Evolutionary conservation across 2,797 vertebrate species (phyloP), one percentile per base, ranked within the genome.

Genomic region (Ptychadena robeensis): DNA sequence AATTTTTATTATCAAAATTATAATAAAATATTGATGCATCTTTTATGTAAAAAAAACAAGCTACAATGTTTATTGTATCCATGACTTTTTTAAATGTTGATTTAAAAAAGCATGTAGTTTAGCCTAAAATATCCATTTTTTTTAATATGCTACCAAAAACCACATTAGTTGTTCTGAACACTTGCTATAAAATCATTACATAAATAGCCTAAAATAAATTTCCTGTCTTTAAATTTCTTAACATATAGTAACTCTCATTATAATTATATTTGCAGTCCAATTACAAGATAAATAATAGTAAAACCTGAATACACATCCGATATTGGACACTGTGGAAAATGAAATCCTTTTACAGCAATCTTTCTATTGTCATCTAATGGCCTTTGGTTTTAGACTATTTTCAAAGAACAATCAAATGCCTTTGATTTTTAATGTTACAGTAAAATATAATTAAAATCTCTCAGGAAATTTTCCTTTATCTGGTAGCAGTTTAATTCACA

Each of bases 321-420:
- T 18, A 68, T 27, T 80, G 9, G 25, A 89, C 87, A 90, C 85
- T 76, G 82, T 86, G 82, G 82, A 88, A 89, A 88, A 88, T 88
- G 81, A 85, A 71, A 12, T 79, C 15, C 35, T 80, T 59, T 61
- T 63, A 71, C 27, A 37, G 53, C 28, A 73, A 85, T 82, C 40
- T 73, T 85, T 27, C 61, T 15, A 71, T 80, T 65, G 59, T 75
- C 37, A 44, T 68, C 72, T 73, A 75, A 71, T 78, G 69, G 35
- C 35, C 37, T 35, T 68, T 83, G 53, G 40, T 83, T 82, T 34
- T 59, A 68, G 76, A 80, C 63, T 69, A 44, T 78, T 84, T 80
- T 84, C 64, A 79, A 73, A 84, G 76, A 68, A 84, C 32, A 83
- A 83, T 79, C 57, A 68, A 83, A 73, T 48, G 34, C 35, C 78